phyloP scores from a whole-genome alignment of 1,140 invertebrate genomes.

The Protaetia brevitarsis region DNA sequence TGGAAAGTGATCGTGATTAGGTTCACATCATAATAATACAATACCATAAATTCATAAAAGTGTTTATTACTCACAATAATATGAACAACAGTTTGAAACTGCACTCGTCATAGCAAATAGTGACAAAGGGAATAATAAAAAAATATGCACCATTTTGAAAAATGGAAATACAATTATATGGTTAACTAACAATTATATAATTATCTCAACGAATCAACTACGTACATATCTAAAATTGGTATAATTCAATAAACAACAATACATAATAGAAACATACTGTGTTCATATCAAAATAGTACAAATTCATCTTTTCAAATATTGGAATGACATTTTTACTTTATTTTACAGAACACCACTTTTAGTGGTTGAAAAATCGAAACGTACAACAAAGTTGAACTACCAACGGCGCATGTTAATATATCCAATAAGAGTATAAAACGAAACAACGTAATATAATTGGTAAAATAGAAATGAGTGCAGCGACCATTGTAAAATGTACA shows the following conservation, averaged over 20 bases:
- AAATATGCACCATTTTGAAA: slow-evolving; percentile 1
- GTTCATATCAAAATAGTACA: slow-evolving; percentile 18
- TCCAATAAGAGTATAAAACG: too few relatives aligned
- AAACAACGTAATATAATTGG: too few relatives aligned
- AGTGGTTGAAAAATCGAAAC: too few relatives aligned
- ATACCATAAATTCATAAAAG: slow-evolving; percentile 21
- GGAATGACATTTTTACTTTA: slow-evolving; percentile 8
- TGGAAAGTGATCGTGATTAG: too few relatives aligned
- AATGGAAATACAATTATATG: background rate
- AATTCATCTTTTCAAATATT: slow-evolving; percentile 1
- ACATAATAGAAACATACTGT: slow-evolving; percentile 18
- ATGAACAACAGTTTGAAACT: slow-evolving; percentile 25
- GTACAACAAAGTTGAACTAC: too few relatives aligned
- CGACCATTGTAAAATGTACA: slow-evolving; percentile 24
- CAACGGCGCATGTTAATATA: too few relatives aligned
- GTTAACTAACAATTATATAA: background rate
- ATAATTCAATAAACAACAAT: slow-evolving; percentile 15
- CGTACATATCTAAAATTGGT: background rate
- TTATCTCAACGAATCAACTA: background rate
- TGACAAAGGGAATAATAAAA: slow-evolving; percentile 20
- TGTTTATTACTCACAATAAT: slow-evolving; percentile 26
- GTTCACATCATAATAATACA: background rate
- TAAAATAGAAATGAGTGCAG: slow-evolving; percentile 20
- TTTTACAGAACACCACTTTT: background rate
- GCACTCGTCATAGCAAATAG: slow-evolving; percentile 20